Percentiles rank a stretch among this genome's conserved stretches.
These are phyloP conservation scores for Tigriopus californicus DNA, from an alignment of 2,888 invertebrate genomes.

Conservation along the genomic window DNA sequence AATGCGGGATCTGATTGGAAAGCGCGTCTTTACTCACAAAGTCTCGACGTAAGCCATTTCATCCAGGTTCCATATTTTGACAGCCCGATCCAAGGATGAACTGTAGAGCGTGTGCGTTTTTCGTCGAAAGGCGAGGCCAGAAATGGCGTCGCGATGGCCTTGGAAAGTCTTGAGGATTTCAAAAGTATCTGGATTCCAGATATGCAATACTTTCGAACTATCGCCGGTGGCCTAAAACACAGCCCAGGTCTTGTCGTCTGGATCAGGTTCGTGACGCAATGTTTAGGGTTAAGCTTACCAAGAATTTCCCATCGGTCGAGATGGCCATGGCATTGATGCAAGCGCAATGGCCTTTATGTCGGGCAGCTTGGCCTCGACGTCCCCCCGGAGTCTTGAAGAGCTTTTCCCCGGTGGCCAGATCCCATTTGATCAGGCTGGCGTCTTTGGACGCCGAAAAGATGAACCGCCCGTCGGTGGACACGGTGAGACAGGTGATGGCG, in stretches of 20 bases:
- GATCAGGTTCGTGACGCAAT: too few species aligned
- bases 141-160: slow-evolving; percentile 52
- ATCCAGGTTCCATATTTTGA: slow-evolving; percentile 87
- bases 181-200: slow-evolving; percentile 62
- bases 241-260: too few species aligned
- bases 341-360: slow-evolving; percentile 21
- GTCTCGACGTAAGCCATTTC: slow-evolving; percentile 93
- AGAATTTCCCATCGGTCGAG: slow-evolving; percentile 57
- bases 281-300: slow-evolving; percentile 32
- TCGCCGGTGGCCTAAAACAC: slow-evolving; percentile 44
- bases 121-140: slow-evolving; percentile 62
- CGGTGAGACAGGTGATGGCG: slow-evolving; percentile 57
- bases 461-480: slow-evolving; percentile 42
- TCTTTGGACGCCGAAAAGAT: slow-evolving; percentile 75
- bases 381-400: slow-evolving; percentile 33
- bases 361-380: slow-evolving; percentile 21
- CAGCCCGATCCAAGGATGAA: slow-evolving; percentile 38
- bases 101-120: slow-evolving; percentile 61
- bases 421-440: slow-evolving; percentile 66
- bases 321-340: slow-evolving; percentile 47
- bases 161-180: slow-evolving; percentile 54
- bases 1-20: not conserved
- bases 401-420: slow-evolving; percentile 25
- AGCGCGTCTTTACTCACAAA: slow-evolving; percentile 37
- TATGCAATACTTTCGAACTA: slow-evolving; percentile 45